These are phyloP conservation scores for Drosophila conformis DNA, from an alignment of 2,888 invertebrate species.

Conservation along the genomic window DNA sequence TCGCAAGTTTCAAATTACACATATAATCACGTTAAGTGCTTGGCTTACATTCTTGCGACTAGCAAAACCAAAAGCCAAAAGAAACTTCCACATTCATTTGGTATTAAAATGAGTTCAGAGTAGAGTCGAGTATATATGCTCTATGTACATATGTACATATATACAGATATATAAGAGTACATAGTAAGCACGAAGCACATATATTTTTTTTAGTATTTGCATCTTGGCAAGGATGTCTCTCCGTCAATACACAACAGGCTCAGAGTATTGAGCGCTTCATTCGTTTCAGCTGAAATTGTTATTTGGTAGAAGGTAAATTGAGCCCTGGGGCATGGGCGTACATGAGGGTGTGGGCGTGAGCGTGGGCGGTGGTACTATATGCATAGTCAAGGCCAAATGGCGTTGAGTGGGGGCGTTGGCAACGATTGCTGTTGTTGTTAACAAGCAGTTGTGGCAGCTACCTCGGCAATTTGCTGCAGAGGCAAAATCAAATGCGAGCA, in stretches of 20 bases:
- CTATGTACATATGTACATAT: background rate
- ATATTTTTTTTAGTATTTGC: slow-evolving; percentile 32
- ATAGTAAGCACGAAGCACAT: slow-evolving; percentile 23
- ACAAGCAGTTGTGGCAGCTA: slow-evolving; percentile 56
- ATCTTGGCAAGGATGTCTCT: slow-evolving; percentile 40
- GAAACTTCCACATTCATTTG: slow-evolving; percentile 54
- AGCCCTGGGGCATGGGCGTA: slow-evolving; percentile 25
- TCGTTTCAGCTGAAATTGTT: slow-evolving; percentile 28
- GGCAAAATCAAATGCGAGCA: slow-evolving; percentile 57
- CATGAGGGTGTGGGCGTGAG: background rate
- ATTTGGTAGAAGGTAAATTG: slow-evolving; percentile 28
- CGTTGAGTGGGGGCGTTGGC: slow-evolving; percentile 58
- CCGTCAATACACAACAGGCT: slow-evolving; percentile 38
- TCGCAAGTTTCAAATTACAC: slow-evolving; percentile 16
- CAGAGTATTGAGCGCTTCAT: slow-evolving; percentile 50
- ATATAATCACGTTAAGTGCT: slow-evolving; percentile 46
- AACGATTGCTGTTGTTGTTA: slow-evolving; percentile 51
- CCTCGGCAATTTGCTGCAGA: slow-evolving; percentile 63
- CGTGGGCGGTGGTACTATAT: background rate
- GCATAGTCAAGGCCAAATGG: slow-evolving; percentile 59
- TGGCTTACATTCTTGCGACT: slow-evolving; percentile 5
- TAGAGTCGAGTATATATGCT: background rate
- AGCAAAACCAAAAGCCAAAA: slow-evolving; percentile 25
- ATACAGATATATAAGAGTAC: slow-evolving; percentile 8
- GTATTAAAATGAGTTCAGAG: slow-evolving; percentile 46